These are phyloP conservation scores for Mythimna pallens DNA, from an alignment of 2,888 invertebrate species.

Conservation along the genomic window DNA sequence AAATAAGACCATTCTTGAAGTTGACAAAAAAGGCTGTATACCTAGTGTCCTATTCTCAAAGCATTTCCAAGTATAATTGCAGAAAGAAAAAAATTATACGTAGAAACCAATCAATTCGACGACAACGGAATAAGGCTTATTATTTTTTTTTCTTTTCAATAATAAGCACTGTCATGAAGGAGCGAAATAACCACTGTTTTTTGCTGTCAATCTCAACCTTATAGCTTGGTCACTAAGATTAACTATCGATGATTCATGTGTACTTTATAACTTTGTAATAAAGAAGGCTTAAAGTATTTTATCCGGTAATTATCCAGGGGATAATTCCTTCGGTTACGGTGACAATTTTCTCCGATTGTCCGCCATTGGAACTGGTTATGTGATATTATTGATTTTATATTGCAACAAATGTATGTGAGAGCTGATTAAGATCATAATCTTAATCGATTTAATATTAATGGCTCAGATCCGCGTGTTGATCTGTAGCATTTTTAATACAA, in stretches of 20 bases:
- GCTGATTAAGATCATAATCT: conserved; percentile 57
- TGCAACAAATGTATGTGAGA: conserved; percentile 55
- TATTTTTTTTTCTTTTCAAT: conserved; percentile 74
- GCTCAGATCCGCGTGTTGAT: conserved; percentile 39
- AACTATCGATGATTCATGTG: conserved; percentile 39
- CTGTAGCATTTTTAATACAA: neutral
- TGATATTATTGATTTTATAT: conserved; percentile 64
- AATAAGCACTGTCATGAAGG: conserved; percentile 73
- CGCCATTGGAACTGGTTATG: conserved; percentile 59
- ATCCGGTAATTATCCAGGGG: conserved; percentile 80
- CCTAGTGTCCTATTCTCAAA: conserved; percentile 61
- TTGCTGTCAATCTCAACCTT: conserved; percentile 47
- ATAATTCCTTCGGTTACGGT: conserved; percentile 79
- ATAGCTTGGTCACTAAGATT: conserved; percentile 52
- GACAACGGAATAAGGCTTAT: conserved; percentile 73
- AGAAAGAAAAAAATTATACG: conserved; percentile 75
- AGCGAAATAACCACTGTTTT: conserved; percentile 48
- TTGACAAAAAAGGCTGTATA: conserved; percentile 58
- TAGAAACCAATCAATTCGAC: conserved; percentile 83
- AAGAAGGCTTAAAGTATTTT: conserved; percentile 72
- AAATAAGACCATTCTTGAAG: conserved; percentile 49
- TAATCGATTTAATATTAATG: conserved; percentile 44
- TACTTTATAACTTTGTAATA: conserved; percentile 62
- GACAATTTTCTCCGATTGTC: conserved; percentile 81
- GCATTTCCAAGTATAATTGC: conserved; percentile 78